Conservation (phyloP, 2,888 invertebrate species). For the Muschampia plurimacula region DNA sequence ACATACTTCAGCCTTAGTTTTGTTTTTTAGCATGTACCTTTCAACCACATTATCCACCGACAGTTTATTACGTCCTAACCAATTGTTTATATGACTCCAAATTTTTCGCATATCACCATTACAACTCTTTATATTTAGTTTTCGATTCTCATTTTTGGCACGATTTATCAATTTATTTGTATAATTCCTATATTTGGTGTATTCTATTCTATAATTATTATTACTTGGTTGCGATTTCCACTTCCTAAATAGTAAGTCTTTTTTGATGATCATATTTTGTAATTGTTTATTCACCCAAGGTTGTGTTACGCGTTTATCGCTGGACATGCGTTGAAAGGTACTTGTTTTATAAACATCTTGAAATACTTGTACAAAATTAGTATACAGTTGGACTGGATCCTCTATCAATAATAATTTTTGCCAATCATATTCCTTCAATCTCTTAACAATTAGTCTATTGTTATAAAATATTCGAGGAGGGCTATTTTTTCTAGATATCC, state of each 20-base stretch:
- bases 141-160: not conserved
- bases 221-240: constrained; percentile 23
- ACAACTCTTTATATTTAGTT: not conserved
- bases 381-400: not conserved
- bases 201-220: constrained; percentile 23
- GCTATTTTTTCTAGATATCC: no score
- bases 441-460: no score
- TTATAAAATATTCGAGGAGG: no score
- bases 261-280: not conserved
- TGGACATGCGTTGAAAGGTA: not conserved
- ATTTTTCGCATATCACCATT: not conserved
- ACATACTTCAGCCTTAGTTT: not conserved
- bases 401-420: not conserved
- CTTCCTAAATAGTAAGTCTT: constrained; percentile 6
- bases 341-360: constrained; percentile 11
- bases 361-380: not conserved
- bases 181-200: constrained; percentile 15
- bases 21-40: not conserved
- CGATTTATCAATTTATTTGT: constrained; percentile 20
- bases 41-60: not conserved
- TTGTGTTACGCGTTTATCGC: not conserved
- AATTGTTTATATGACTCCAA: not conserved
- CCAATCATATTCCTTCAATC: not conserved
- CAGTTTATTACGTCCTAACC: not conserved
- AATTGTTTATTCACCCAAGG: not conserved